Evolutionary conservation across 2,888 invertebrate genomes (phyloP), one percentile per base, ranked within the genome.

Genomic region (Oxytorus armatus): DNA sequence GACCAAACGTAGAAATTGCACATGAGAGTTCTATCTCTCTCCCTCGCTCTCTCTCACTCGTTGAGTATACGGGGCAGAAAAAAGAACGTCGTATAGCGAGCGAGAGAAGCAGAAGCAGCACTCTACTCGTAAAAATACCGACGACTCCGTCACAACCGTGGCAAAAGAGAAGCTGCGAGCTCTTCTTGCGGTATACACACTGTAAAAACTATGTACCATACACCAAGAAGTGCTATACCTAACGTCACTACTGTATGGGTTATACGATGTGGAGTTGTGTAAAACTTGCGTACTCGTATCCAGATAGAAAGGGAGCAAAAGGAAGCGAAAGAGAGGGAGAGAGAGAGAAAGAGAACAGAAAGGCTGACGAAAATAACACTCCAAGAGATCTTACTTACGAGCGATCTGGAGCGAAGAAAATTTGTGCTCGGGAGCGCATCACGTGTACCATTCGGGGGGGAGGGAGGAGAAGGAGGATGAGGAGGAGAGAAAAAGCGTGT

Each of bases 331-430:
- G 57, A 57, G 33, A 36, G 36, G 53, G 59, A 69, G 44, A 70
- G 63, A 66, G 23, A 42, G 8, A 59, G 18, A 70, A 21, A 39
- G 11, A 44, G 25, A 59, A 23, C 11, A 63, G 57, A 57, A 47
- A 70, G 53, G 18, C 79, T 79, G 81, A 81, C 82, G 85, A 88
- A 88, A 88, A 89, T 89, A 89, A 88, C 87, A 87, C 87, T 86
- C 83, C 81, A 84, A 84, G 85, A 86, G 88, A 85, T 88, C 87
- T 89, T 87, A 87, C 86, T 88, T 86, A 83, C 82, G 57, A 72
- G 77, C 80, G 76, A 83, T 82, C 68, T 83, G 61, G 79, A 83
- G 83, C 82, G 82, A 77, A 75, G 79, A 79, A 83, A 79, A 76
- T 82, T 81, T 55, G 76, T 76, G 44, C 33, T 39, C 61, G 73